phyloP scores from a whole-genome alignment of 2,113 vertebrate genomes.

The Haplochromis burtoni region DNA sequence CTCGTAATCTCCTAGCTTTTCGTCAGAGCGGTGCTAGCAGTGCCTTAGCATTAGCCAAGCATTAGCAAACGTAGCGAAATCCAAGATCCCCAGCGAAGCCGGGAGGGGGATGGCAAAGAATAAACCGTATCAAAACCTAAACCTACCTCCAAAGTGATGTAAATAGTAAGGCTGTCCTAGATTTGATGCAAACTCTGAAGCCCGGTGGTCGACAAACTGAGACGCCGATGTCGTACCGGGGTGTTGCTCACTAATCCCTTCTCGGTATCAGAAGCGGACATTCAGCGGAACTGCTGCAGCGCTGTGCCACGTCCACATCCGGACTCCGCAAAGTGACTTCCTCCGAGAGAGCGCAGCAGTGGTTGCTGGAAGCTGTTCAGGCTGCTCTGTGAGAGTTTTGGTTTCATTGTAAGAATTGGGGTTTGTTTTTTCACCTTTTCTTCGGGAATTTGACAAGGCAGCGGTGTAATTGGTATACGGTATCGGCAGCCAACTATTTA shows the following conservation, averaged over 20 bases:
- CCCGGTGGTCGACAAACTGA: conserved; percentile 13
- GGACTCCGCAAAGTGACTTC: conserved; percentile 32
- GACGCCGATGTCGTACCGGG: conserved; percentile 45
- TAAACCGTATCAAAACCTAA: not conserved
- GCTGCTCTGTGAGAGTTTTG: not conserved
- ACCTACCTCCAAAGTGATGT: conserved; percentile 55
- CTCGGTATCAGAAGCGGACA: conserved; percentile 57
- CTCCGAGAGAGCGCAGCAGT: not conserved
- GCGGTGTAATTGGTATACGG: not conserved
- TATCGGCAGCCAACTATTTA: not conserved
- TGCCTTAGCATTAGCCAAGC: conserved; percentile 11
- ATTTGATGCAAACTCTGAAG: conserved; percentile 1
- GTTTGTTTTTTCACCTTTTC: not conserved
- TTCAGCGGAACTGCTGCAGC: conserved; percentile 70
- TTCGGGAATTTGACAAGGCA: not conserved
- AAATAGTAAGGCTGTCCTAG: conserved; percentile 14
- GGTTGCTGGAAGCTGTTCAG: not conserved
- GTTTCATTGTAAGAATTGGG: not conserved
- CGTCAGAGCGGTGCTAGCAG: not conserved
- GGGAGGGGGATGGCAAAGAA: not conserved
- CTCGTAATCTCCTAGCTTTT: not conserved
- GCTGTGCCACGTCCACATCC: conserved; percentile 78
- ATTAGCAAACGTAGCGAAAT: conserved; percentile 2
- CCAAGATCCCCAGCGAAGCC: not conserved
- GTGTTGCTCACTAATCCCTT: conserved; percentile 66